A percentile compares a stretch with the other conserved stretches of the same genome.
These are phyloP conservation scores for Macrophya alboannulata DNA, from an alignment of 2,888 invertebrate species.

Conservation along the genomic window DNA sequence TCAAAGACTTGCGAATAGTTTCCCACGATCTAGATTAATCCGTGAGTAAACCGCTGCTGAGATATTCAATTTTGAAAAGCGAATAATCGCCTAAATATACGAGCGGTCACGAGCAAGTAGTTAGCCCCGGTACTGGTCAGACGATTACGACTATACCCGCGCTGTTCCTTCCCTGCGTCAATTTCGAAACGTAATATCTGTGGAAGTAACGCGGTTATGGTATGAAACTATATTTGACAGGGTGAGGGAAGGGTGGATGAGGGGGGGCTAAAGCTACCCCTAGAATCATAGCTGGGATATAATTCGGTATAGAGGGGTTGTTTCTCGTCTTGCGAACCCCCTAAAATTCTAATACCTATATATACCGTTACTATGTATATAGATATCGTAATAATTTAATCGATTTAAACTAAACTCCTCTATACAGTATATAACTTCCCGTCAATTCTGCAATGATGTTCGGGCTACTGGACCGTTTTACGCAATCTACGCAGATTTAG, in stretches of 20 bases:
- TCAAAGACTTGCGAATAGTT: neutral
- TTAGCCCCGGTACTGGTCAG: constrained; percentile 15
- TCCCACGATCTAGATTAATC: neutral
- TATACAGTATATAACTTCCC: neutral
- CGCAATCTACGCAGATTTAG: constrained; percentile 12
- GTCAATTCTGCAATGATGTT: constrained; percentile 25
- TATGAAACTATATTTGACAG: constrained; percentile 20
- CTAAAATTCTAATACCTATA: neutral
- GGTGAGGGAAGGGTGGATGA: neutral
- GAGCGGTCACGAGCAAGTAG: neutral
- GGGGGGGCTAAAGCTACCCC: neutral
- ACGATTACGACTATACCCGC: constrained; percentile 2
- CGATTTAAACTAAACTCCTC: constrained; percentile 29
- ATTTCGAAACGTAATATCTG: neutral
- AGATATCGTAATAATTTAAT: constrained; percentile 24
- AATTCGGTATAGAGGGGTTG: neutral
- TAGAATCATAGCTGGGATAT: constrained; percentile 13
- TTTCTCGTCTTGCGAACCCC: constrained; percentile 30
- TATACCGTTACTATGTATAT: neutral
- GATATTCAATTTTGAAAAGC: neutral
- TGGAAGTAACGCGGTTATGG: neutral
- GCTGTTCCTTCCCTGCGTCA: neutral
- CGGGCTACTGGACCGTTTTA: constrained; percentile 12
- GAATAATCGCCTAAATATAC: neutral
- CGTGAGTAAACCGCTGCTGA: neutral